Evolutionary conservation across 2,113 vertebrate genomes (phyloP).

Genomic region (Lates calcarifer): DNA sequence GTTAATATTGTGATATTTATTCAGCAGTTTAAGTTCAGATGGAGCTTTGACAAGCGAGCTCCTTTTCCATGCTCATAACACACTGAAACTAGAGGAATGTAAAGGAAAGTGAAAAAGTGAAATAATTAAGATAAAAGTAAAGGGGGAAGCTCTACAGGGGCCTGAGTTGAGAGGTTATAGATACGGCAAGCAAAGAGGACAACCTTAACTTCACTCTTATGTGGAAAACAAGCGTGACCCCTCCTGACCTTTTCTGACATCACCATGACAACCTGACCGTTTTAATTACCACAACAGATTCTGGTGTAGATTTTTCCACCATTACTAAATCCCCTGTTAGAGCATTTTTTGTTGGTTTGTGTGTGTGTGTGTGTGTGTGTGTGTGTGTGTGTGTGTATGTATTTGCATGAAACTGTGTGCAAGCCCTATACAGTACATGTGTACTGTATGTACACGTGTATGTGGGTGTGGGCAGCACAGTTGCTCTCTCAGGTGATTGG

Average conservation of each 20-base stretch:
- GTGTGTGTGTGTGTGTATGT: background rate
- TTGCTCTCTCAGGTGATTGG: constrained; percentile 44
- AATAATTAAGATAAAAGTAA: background rate
- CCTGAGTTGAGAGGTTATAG: background rate
- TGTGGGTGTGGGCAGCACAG: constrained; percentile 9
- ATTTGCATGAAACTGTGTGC: background rate
- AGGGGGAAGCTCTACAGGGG: background rate
- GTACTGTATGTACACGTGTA: background rate
- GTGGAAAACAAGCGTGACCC: constrained; percentile 21
- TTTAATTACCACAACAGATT: constrained; percentile 23
- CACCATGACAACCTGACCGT: constrained; percentile 19
- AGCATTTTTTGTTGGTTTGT: background rate
- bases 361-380: background rate
- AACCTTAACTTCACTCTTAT: background rate
- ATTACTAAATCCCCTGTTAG: constrained; percentile 1
- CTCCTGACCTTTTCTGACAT: constrained; percentile 19
- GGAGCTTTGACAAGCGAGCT: background rate
- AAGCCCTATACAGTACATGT: background rate
- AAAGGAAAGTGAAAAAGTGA: background rate
- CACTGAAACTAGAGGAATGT: background rate
- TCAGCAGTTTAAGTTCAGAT: background rate
- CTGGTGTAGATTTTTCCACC: constrained; percentile 12
- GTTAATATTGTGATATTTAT: constrained; percentile 12
- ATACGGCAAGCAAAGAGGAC: background rate
- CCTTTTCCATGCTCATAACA: background rate